Conservation (phyloP, 2,113 vertebrate species). For the Columbina picui region DNA sequence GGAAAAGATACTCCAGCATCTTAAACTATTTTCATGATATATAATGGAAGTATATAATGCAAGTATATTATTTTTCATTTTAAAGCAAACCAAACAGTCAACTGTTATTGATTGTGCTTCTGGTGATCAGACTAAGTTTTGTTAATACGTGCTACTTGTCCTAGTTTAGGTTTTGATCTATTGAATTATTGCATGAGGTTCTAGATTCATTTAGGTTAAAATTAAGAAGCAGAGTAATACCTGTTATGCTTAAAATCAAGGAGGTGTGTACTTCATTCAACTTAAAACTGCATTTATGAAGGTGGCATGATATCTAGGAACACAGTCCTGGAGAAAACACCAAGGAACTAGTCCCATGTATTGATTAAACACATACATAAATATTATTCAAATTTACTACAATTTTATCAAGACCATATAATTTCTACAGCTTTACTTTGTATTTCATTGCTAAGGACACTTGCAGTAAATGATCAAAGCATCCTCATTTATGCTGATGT, state of each 20-base stretch:
- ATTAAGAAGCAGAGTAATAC: not conserved
- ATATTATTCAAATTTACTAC: not conserved
- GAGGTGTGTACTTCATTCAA: not conserved
- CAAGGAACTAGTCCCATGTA: not conserved
- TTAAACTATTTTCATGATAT: not conserved
- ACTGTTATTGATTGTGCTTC: not conserved
- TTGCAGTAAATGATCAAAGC: not conserved
- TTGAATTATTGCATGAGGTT: not conserved
- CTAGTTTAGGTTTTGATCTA: not conserved
- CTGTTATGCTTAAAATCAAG: not conserved
- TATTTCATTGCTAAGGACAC: not conserved
- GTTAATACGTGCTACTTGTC: not conserved
- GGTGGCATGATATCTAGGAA: not conserved
- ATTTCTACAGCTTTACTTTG: conserved; percentile 24
- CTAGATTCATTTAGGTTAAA: not conserved
- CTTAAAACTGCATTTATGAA: not conserved
- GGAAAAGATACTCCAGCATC: not conserved
- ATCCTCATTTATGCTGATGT: not conserved
- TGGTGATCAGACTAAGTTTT: not conserved
- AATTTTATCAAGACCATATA: not conserved
- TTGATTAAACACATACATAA: not conserved
- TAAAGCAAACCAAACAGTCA: not conserved
- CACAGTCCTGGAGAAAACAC: not conserved
- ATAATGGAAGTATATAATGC: not conserved
- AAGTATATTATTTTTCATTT: not conserved